Evolutionary conservation across 2,113 vertebrate species (phyloP).

Genomic region (Carassius carassius): DNA sequence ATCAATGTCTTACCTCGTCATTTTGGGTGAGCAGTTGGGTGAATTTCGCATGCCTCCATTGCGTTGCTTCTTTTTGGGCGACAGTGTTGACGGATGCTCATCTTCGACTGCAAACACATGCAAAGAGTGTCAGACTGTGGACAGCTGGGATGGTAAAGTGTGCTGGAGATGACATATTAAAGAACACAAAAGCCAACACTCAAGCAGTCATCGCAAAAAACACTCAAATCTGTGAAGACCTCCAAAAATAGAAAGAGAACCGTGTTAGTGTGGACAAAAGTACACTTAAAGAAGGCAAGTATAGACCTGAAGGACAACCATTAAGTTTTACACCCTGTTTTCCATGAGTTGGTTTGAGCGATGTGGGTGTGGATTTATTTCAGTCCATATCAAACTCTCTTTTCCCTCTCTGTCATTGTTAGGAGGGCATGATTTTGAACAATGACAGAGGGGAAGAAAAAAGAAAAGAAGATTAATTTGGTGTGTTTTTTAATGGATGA

Average conservation of each 20-base stretch:
- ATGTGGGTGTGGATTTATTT: slow-evolving; percentile 47
- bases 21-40: slow-evolving; percentile 94
- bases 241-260: slow-evolving; percentile 66
- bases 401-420: slow-evolving; percentile 59
- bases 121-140: slow-evolving; percentile 83
- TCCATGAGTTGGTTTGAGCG: slow-evolving; percentile 48
- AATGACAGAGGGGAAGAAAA: slow-evolving; percentile 62
- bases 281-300: slow-evolving; percentile 64
- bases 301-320: slow-evolving; percentile 59
- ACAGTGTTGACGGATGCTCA: slow-evolving; percentile 92
- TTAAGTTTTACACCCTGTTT: slow-evolving; percentile 49
- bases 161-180: slow-evolving; percentile 82
- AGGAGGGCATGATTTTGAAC: slow-evolving; percentile 58
- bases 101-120: slow-evolving; percentile 99
- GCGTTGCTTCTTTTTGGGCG: slow-evolving; percentile 99
- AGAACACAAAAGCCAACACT: slow-evolving; percentile 82
- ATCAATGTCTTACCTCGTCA: slow-evolving; percentile 90
- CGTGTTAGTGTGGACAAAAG: slow-evolving; percentile 71
- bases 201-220: slow-evolving; percentile 80
- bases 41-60: slow-evolving; percentile 98
- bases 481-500: slow-evolving; percentile 45
- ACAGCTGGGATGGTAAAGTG: slow-evolving; percentile 66
- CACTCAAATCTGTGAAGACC: slow-evolving; percentile 60
- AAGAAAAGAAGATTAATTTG: slow-evolving; percentile 60
- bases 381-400: slow-evolving; percentile 63